Evolutionary conservation across 2,113 vertebrate genomes (phyloP).

Genomic region (Hoplias malabaricus): DNA sequence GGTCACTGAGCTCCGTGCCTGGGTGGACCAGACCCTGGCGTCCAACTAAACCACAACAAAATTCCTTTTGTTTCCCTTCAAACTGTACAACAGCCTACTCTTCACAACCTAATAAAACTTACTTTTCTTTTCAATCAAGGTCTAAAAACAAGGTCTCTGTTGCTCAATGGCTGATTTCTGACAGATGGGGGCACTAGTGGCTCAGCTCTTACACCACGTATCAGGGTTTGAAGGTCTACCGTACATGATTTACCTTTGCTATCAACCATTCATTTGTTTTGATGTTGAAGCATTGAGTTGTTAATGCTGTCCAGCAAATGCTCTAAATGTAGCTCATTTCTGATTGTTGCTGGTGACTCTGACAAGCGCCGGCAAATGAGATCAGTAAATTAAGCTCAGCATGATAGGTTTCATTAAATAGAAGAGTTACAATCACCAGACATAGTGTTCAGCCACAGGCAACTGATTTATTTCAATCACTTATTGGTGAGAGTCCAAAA

Average conservation of each 20-base stretch:
- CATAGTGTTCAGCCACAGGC: background rate
- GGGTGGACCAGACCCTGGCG: conserved; percentile 73
- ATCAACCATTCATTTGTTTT: background rate
- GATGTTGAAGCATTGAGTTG: background rate
- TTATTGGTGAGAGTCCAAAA: background rate
- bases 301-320: background rate
- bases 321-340: background rate
- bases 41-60: conserved; percentile 63
- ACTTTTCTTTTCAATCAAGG: background rate
- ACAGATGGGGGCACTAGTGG: conserved; percentile 28
- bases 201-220: background rate
- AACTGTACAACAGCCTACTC: background rate
- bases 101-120: background rate
- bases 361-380: background rate
- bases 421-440: background rate
- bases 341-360: background rate
- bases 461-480: background rate
- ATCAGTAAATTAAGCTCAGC: background rate
- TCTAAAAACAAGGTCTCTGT: background rate
- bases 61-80: background rate
- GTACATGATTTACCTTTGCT: background rate
- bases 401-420: background rate
- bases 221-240: background rate
- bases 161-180: background rate
- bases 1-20: conserved; percentile 68